A percentile compares a stretch with the other conserved stretches of the same genome.
Conservation (phyloP, 1,140 invertebrate genomes). For the Drosophila seguyi region DNA sequence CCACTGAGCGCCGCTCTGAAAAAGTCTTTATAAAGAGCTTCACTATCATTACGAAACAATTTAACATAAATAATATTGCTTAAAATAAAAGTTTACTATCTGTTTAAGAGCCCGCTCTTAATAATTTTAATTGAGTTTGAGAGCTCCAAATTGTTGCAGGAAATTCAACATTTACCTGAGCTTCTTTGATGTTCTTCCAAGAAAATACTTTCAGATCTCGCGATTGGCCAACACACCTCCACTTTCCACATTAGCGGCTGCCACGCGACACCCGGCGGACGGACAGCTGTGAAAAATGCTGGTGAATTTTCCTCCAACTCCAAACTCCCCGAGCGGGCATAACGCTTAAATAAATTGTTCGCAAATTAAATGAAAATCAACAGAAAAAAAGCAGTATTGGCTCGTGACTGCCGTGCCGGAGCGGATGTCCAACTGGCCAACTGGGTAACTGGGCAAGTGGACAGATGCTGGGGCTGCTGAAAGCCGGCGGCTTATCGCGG, state of each 20-base stretch:
- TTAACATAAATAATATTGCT: not conserved
- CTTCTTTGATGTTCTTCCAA: conserved; percentile 1
- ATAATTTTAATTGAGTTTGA: too few species aligned
- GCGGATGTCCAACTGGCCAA: conserved; percentile 36
- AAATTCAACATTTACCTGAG: not conserved
- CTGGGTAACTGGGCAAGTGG: conserved; percentile 4
- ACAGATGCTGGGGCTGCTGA: conserved; percentile 36
- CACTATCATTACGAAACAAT: not conserved
- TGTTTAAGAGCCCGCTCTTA: too few species aligned
- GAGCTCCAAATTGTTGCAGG: not conserved
- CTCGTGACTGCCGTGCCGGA: conserved; percentile 45
- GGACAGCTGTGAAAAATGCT: conserved; percentile 35
- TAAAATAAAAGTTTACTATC: not conserved
- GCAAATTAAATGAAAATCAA: conserved; percentile 64
- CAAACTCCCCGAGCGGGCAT: conserved; percentile 20
- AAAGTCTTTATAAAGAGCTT: not conserved
- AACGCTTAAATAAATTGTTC: conserved; percentile 67
- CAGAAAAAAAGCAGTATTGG: conserved; percentile 46
- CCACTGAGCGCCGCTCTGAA: conserved; percentile 20
- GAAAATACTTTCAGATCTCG: conserved; percentile 5
- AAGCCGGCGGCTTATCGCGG: conserved; percentile 57
- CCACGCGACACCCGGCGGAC: conserved; percentile 36
- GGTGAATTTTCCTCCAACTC: conserved; percentile 25
- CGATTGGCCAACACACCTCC: not conserved
- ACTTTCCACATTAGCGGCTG: conserved; percentile 39